Evolutionary conservation across 37 sponge, comb jelly and placozoan genomes (phyloP), one percentile per base, ranked within the genome.

Genomic region (Beroe ovata): DNA sequence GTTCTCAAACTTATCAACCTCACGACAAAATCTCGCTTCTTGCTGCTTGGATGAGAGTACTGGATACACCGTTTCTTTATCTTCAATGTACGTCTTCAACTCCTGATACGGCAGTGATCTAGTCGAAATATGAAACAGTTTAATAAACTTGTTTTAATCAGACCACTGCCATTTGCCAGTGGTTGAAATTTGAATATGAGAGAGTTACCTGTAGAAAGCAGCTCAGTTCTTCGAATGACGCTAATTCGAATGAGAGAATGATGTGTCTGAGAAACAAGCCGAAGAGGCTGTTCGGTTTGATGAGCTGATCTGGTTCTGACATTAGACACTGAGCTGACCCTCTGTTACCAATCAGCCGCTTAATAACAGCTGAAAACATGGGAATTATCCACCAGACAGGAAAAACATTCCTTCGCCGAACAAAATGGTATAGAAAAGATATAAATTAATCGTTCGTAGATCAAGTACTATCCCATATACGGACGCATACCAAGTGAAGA

Each of bases 281-380:
- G 28, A 77, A 77, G 47, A 54, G 84, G 29, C 84, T 77, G 54
- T 40, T 77, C 8, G 84, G 84, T 39, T 42, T 77, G 54, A 77
- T 25, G 8, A 40, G 84, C 41, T 39, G 22, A 19, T 77, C 84
- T 14, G 84, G 84, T 4, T 77, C 38, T 14, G 33, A 32, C 84
- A 77, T 77, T 0, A 77, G 84, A n/a, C 36, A 30, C n/a, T 77
- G 28, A 0, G 84, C 28, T 4, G 84, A 42, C 14, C 84, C 84
- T 23, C 26, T 1, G 47, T 77, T 38, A 26, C 84, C 84, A 25
- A 77, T 8, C 42, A 77, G 54, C 22, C 38, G 20, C 38, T 77
- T 77, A 18, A 66, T 33, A 41, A 77, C 84, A 38, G n/a, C 84
- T 42, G 42, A 42, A n/a, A 40, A 47, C n/a, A n/a, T n/a, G n/a